phyloP scores from a whole-genome alignment of 1,140 invertebrate species.

The Apolygus lucorum region DNA sequence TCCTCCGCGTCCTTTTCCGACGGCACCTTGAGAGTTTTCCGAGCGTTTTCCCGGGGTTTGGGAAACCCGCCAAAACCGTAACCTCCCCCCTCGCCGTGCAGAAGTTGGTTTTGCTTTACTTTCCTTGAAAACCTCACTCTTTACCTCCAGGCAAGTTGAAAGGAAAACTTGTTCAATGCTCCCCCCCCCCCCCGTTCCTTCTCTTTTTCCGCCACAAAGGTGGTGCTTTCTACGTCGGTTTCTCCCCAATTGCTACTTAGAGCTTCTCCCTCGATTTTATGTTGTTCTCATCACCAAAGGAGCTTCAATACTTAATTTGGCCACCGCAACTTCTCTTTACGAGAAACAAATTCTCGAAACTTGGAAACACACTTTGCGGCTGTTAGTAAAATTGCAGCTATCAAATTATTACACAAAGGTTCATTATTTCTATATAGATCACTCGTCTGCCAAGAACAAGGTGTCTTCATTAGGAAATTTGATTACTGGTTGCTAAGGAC shows the following conservation, averaged over 20 bases:
- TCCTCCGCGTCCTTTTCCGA: background rate
- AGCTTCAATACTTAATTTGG: background rate
- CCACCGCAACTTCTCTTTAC: background rate
- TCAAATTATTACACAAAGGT: too few relatives aligned
- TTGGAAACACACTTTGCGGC: too few relatives aligned
- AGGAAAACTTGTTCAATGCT: background rate
- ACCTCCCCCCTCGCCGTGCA: background rate
- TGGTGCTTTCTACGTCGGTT: background rate
- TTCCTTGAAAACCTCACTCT: background rate
- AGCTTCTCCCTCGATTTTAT: background rate
- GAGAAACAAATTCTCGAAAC: too few relatives aligned
- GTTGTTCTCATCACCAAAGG: background rate
- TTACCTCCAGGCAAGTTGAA: background rate
- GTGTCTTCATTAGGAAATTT: too few relatives aligned
- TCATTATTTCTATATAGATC: too few relatives aligned
- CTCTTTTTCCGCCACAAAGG: background rate
- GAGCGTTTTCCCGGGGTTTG: slow-evolving; percentile 1
- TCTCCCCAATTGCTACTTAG: background rate
- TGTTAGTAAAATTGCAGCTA: too few relatives aligned
- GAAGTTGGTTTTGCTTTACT: background rate
- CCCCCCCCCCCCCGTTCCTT: background rate
- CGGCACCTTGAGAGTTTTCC: slow-evolving; percentile 9
- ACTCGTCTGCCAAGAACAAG: too few relatives aligned
- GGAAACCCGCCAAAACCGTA: too few relatives aligned
- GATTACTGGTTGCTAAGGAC: too few relatives aligned